A percentile compares a stretch with the other conserved stretches of the same genome.
Evolutionary conservation across 2,797 vertebrate species (phyloP).

Genomic region (Tadarida brasiliensis): DNA sequence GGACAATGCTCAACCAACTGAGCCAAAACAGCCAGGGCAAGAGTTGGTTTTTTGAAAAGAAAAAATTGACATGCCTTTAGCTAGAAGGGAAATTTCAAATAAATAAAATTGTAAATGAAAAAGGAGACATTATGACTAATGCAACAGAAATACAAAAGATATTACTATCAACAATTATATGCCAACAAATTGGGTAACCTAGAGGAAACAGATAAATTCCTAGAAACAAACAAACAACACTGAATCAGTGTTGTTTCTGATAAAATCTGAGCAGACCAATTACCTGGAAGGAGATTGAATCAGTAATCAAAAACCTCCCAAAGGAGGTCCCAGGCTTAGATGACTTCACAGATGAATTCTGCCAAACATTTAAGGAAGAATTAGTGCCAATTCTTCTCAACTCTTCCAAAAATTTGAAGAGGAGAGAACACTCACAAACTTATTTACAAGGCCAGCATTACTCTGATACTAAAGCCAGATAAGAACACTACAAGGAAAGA

Average conservation of each 20-base stretch:
- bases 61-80: not conserved
- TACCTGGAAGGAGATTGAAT: not conserved
- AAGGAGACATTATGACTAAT: not conserved
- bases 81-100: not conserved
- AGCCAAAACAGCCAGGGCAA: no score
- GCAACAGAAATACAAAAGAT: not conserved
- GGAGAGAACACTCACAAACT: not conserved
- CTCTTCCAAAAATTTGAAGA: not conserved
- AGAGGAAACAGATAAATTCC: no score
- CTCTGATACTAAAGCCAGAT: not conserved
- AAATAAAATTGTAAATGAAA: not conserved
- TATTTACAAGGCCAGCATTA: not conserved
- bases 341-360: not conserved
- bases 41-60: not conserved
- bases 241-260: no score
- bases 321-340: not conserved
- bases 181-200: no score
- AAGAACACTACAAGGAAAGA: not conserved
- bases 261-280: no score
- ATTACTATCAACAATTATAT: not conserved
- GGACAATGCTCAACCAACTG: no score
- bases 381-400: not conserved
- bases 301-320: not conserved
- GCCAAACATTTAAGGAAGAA: not conserved
- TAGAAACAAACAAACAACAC: no score